Base-by-base conservation (phyloP, 2,113 vertebrate genomes). In the Dolichallabes microphthalmus region DNA sequence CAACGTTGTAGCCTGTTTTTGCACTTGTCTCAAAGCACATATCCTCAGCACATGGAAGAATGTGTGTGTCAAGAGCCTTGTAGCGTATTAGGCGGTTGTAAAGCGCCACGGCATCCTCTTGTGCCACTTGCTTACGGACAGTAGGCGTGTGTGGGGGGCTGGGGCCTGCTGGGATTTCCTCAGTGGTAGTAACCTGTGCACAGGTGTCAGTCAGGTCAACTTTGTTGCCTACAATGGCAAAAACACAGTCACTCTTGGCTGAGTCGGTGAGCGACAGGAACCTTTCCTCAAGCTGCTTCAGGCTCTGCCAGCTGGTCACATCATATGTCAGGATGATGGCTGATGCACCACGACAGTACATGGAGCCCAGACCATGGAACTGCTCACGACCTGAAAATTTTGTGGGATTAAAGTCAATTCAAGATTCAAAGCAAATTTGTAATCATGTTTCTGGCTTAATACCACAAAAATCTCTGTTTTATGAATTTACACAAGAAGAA, bases 11-110 rank as follows among this genome's bases (percentile, higher is more conserved):
- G 1, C 98, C 98, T 0, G 97, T 98, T 90, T 98, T 99, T 45
- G 98, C 98, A 0, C 98, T 98, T 2, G 97, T 98, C 95, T 98
- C 97, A 1, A 99, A 99, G 92, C 98, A 99, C 96, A 98, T 95
- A 85, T 93, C 95, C 87, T 98, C 97, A 0, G 97, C 97, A 0
- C 95, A 92, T 0, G 96, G 94, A 76, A 93, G 91, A 52, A 90
- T 92, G 85, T 90, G 92, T 73, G 97, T 96, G 0, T 98, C 97
- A 79, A 96, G 90, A 93, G 95, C 96, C 91, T 94, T 97, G 87
- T 97, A 97, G 79, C 94, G 95, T 45, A 99, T 87, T 82, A 99
- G 95, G 89, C 96, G 95, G 80, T 93, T 96, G 53, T 99, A 99
- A 53, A 99, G 92, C 0, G 95, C 95, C 66, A 93, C 61, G 0